Percentiles rank a stretch among this genome's conserved stretches.
phyloP scores from a whole-genome alignment of 2,888 invertebrate species.

The Agrochola circellaris region DNA sequence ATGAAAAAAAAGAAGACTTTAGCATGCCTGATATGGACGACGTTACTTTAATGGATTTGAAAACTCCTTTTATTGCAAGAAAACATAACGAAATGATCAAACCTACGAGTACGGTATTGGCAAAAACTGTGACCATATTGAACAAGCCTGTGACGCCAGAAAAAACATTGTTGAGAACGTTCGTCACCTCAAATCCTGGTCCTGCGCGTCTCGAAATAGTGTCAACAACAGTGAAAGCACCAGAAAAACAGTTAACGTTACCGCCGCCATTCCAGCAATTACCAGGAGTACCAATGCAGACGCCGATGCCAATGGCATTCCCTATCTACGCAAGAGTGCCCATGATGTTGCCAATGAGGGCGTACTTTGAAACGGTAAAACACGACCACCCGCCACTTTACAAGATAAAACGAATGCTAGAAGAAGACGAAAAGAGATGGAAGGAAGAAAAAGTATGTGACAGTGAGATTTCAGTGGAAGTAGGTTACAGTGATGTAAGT shows the following conservation, averaged over 20 bases:
- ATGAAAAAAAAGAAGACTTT: constrained; percentile 41
- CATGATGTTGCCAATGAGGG: constrained; percentile 74
- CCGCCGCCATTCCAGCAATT: background rate
- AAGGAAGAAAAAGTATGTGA: constrained; percentile 35
- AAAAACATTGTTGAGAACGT: background rate
- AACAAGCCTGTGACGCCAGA: background rate
- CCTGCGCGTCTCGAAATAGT: background rate
- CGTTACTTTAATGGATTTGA: background rate
- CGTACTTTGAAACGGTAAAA: constrained; percentile 79
- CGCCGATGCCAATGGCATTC: constrained; percentile 40
- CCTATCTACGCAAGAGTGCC: constrained; percentile 65
- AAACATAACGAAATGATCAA: background rate
- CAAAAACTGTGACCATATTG: background rate
- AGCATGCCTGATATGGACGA: background rate
- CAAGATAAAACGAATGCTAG: constrained; percentile 72
- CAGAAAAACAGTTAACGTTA: background rate
- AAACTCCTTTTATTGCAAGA: background rate
- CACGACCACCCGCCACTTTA: constrained; percentile 82
- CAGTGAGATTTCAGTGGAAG: constrained; percentile 45
- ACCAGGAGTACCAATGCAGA: constrained; percentile 29
- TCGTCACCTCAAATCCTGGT: background rate
- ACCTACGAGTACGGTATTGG: background rate
- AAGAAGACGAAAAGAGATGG: constrained; percentile 60
- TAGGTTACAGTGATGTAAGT: constrained; percentile 21
- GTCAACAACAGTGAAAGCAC: constrained; percentile 3